phyloP scores from a whole-genome alignment of 1,140 invertebrate genomes.

The Anastrepha obliqua region DNA sequence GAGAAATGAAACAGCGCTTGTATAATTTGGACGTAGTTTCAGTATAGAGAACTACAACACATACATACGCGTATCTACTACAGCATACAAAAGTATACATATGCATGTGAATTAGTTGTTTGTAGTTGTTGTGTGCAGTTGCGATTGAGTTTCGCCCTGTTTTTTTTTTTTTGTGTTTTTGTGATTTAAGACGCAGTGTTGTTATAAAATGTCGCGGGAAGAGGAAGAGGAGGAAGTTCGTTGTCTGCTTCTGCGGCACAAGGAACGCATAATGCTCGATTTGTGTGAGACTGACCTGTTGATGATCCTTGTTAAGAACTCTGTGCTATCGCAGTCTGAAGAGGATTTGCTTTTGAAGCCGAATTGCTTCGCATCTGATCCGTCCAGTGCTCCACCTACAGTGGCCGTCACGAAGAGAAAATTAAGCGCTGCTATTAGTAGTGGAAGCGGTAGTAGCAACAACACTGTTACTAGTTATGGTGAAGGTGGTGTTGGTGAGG shows the following conservation, averaged over 20 bases:
- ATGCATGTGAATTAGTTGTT: neutral
- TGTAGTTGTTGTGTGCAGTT: neutral
- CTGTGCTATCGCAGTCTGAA: conserved; percentile 69
- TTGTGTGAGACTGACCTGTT: conserved; percentile 69
- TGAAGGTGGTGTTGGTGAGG: conserved; percentile 55
- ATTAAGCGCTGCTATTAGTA: conserved; percentile 67
- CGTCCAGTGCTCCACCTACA: conserved; percentile 62
- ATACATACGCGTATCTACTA: neutral
- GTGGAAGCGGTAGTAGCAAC: conserved; percentile 64
- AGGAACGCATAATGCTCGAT: conserved; percentile 71
- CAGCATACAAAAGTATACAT: neutral
- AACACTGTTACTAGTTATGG: conserved; percentile 58
- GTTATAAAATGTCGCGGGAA: conserved; percentile 68
- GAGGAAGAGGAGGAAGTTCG: conserved; percentile 74
- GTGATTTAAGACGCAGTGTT: conserved; percentile 12
- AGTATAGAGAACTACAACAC: neutral
- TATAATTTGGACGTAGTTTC: neutral
- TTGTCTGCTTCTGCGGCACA: conserved; percentile 69
- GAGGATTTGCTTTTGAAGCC: conserved; percentile 70
- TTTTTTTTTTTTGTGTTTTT: neutral
- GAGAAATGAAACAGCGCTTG: neutral
- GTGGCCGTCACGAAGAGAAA: conserved; percentile 67
- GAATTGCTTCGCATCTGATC: conserved; percentile 53
- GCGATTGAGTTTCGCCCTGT: neutral
- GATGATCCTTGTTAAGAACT: conserved; percentile 72